Evolutionary conservation across 2,797 vertebrate genomes (phyloP).

Genomic region (Champsocephalus esox): DNA sequence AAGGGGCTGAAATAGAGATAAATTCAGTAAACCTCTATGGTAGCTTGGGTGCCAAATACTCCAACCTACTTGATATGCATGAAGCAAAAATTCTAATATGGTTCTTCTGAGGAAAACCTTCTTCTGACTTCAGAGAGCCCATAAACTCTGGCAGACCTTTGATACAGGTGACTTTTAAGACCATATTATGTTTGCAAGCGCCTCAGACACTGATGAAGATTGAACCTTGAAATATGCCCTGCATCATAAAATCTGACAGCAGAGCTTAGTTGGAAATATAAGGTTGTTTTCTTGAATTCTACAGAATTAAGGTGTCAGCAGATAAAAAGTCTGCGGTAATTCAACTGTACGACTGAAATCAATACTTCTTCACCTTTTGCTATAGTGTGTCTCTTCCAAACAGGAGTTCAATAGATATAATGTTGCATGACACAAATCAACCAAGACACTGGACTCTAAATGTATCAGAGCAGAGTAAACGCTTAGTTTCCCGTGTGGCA

Average conservation of each 20-base stretch:
- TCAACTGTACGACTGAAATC: conserved; percentile 47
- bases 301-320: conserved; percentile 42
- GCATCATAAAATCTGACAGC: conserved; percentile 62
- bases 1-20: conserved; percentile 31
- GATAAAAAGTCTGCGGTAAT: conserved; percentile 52
- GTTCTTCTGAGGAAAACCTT: conserved; percentile 48
- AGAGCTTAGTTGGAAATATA: conserved; percentile 28
- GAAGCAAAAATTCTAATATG: conserved; percentile 53
- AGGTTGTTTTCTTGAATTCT: conserved; percentile 58
- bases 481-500: conserved; percentile 32
- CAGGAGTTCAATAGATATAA: conserved; percentile 64
- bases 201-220: conserved; percentile 50
- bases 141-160: conserved; percentile 45
- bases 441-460: conserved; percentile 45
- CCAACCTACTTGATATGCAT: conserved; percentile 59
- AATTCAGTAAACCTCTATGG: conserved; percentile 33
- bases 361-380: conserved; percentile 45
- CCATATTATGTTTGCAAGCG: conserved; percentile 38
- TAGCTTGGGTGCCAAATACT: conserved; percentile 58
- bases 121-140: conserved; percentile 50
- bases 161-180: conserved; percentile 63
- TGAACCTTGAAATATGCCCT: conserved; percentile 62
- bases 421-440: conserved; percentile 66
- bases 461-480: conserved; percentile 49
- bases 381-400: conserved; percentile 52